These are phyloP conservation scores for Pithecia hirsuta DNA, from an alignment of 2,797 vertebrate species.

Conservation along the genomic window DNA sequence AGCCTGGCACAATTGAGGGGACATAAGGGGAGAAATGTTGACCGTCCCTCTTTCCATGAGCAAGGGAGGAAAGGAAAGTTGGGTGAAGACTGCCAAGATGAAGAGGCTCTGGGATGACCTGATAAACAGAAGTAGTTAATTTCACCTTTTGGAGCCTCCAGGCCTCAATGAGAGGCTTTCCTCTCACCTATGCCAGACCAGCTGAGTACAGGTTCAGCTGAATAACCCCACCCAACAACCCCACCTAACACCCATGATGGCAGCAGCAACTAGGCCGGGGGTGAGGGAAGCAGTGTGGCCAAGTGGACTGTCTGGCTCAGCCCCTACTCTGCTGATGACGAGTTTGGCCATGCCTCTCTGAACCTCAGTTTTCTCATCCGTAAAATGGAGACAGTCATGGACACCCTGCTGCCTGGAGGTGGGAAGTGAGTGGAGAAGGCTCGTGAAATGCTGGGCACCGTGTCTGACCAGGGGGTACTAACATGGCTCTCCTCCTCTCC, in stretches of 20 bases:
- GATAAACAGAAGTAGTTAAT: background rate
- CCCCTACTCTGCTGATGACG: background rate
- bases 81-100: background rate
- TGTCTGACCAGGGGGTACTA: background rate
- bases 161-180: background rate
- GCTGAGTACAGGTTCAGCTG: background rate
- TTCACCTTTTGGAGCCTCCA: background rate
- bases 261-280: fast-evolving
- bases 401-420: background rate
- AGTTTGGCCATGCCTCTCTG: background rate
- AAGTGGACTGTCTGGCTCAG: background rate
- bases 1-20: background rate
- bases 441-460: background rate
- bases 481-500: background rate
- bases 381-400: background rate
- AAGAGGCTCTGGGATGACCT: background rate
- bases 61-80: background rate
- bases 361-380: background rate
- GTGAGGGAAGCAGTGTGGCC: fast-evolving
- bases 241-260: background rate
- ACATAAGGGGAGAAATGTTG: background rate
- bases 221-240: background rate
- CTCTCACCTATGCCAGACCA: background rate
- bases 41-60: background rate
- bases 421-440: background rate